Conservation (phyloP, 2,797 vertebrate species). For the Stomatorhinus walkeri region DNA sequence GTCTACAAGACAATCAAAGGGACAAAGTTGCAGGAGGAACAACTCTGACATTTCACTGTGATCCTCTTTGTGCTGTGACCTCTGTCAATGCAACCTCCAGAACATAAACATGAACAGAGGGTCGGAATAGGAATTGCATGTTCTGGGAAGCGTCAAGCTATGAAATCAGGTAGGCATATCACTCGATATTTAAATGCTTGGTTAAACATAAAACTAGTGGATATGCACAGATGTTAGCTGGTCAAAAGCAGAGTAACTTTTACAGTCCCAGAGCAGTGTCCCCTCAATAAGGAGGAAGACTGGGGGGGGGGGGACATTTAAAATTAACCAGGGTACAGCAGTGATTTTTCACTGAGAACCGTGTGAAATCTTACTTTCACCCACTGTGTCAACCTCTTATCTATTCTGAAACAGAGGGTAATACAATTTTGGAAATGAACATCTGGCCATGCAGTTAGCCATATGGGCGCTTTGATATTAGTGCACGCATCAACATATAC, state of each 20-base stretch:
- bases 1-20: conserved; percentile 22
- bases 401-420: conserved; percentile 32
- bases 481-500: conserved; percentile 21
- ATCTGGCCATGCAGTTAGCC: conserved; percentile 23
- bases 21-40: conserved; percentile 6
- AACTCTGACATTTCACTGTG: conserved; percentile 1
- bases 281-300: conserved; percentile 46
- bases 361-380: conserved; percentile 26
- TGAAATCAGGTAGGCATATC: background rate
- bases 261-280: conserved; percentile 43
- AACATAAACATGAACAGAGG: background rate
- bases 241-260: conserved; percentile 46
- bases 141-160: conserved; percentile 9
- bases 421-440: conserved; percentile 36
- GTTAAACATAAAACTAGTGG: background rate
- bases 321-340: conserved; percentile 38
- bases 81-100: background rate
- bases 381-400: conserved; percentile 31
- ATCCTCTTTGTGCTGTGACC: background rate
- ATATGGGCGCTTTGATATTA: conserved; percentile 16
- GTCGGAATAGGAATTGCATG: background rate
- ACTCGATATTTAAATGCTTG: background rate
- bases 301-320: conserved; percentile 31
- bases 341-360: conserved; percentile 26
- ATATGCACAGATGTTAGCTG: conserved; percentile 25